Evolutionary conservation across 2,113 vertebrate genomes (phyloP).

Genomic region (Caloenas nicobarica): DNA sequence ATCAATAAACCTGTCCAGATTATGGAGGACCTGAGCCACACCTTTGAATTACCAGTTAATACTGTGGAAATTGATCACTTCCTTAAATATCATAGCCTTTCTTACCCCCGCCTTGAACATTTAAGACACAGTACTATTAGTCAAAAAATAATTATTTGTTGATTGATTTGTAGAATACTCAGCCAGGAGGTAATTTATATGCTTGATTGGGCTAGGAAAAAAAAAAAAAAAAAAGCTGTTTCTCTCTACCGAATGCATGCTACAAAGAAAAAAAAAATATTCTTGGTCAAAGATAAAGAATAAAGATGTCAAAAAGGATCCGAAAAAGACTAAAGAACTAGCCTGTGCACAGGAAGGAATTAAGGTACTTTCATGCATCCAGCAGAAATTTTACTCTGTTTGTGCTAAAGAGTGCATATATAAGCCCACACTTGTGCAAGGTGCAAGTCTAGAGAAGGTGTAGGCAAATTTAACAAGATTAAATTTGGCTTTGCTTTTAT

Average conservation of each 20-base stretch:
- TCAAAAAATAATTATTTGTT: constrained; percentile 31
- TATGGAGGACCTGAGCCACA: background rate
- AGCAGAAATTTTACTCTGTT: background rate
- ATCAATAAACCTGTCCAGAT: background rate
- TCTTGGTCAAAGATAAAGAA: background rate
- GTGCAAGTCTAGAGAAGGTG: background rate
- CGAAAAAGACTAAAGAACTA: background rate
- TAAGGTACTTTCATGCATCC: background rate
- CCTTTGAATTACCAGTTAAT: background rate
- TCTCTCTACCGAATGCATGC: background rate
- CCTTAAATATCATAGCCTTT: constrained; percentile 8
- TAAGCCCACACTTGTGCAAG: rapidly evolving
- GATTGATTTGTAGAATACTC: constrained; percentile 37
- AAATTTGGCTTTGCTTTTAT: background rate
- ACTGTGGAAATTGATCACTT: background rate
- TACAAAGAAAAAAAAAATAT: background rate
- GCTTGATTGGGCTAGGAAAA: background rate
- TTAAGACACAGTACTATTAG: background rate
- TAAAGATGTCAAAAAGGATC: background rate
- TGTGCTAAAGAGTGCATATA: background rate
- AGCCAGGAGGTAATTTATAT: background rate
- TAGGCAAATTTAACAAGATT: background rate
- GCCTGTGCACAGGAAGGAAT: background rate
- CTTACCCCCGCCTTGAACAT: background rate
- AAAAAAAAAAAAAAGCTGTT: background rate